These are phyloP conservation scores for Neostethus bicornis DNA, from an alignment of 2,797 vertebrate species.

Conservation along the genomic window DNA sequence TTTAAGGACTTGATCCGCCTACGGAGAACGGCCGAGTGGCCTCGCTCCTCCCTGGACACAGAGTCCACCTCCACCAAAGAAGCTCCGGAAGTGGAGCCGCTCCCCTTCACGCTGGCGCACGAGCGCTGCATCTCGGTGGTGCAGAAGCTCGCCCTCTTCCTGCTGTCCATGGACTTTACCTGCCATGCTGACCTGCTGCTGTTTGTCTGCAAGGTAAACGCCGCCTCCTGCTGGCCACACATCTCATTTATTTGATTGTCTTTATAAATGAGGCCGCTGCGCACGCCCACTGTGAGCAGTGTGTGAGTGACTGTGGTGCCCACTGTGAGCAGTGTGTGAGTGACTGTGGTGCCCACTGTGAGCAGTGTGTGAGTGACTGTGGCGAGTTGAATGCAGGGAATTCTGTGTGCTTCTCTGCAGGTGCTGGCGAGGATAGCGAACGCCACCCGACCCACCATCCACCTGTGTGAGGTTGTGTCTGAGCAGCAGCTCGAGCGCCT, in stretches of 20 bases:
- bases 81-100: constrained; percentile 91
- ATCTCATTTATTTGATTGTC: no score
- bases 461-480: constrained; percentile 96
- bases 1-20: constrained; percentile 98
- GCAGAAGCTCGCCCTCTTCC: constrained; percentile 96
- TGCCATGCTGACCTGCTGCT: constrained; percentile 97
- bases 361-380: no score
- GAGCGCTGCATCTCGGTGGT: constrained; percentile 98
- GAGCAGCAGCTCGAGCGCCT: constrained; percentile 95
- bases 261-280: no score
- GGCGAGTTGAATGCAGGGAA: no score
- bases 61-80: constrained; percentile 93
- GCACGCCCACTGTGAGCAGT: no score
- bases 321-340: no score
- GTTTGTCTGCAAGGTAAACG: constrained; percentile 94
- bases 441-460: constrained; percentile 95
- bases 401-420: no score
- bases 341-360: no score
- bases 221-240: no score
- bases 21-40: constrained; percentile 96
- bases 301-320: no score
- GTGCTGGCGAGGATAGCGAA: constrained; percentile 97
- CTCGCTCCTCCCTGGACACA: constrained; percentile 92
- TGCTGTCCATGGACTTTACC: constrained; percentile 99
- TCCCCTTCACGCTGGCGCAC: constrained; percentile 96